phyloP scores from a whole-genome alignment of 2,797 vertebrate species.

The Sebastes variabilis region DNA sequence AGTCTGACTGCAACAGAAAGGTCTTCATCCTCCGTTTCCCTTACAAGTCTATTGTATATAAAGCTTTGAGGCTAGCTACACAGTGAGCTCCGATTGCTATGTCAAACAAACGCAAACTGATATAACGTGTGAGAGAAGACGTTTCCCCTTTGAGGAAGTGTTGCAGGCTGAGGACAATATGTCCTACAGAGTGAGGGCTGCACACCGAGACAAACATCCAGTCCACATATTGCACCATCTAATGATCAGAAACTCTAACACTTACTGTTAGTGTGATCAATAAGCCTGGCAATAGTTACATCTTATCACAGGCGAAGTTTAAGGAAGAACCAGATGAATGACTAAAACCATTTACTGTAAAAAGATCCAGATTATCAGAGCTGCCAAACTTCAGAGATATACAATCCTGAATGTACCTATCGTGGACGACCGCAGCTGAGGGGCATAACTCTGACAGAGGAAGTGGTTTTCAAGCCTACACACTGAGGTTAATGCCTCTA shows the following conservation, averaged over 20 bases:
- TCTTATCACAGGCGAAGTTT: conserved; percentile 24
- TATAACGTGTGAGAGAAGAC: conserved; percentile 35
- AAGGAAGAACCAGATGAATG: conserved; percentile 45
- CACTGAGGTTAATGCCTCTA: conserved; percentile 72
- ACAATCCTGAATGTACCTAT: conserved; percentile 48
- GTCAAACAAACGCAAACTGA: conserved; percentile 62
- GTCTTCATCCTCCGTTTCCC: neutral
- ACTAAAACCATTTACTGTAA: conserved; percentile 45
- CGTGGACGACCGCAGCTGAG: conserved; percentile 39
- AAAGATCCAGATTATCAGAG: conserved; percentile 45
- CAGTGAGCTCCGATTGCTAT: conserved; percentile 41
- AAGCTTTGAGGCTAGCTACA: conserved; percentile 37
- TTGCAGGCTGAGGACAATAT: conserved; percentile 42
- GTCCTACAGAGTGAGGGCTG: conserved; percentile 8
- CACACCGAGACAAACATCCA: neutral
- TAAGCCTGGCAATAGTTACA: conserved; percentile 41
- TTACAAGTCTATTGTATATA: conserved; percentile 48
- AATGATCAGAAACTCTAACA: conserved; percentile 10
- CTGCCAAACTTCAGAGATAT: conserved; percentile 33
- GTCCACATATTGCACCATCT: neutral
- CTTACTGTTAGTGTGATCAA: conserved; percentile 17
- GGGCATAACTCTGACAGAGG: conserved; percentile 59
- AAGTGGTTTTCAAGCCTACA: conserved; percentile 73
- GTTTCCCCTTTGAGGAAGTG: conserved; percentile 50
- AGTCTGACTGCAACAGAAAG: conserved; percentile 22